These are phyloP conservation scores for Percina caprodes DNA, from an alignment of 2,113 vertebrate genomes.

Conservation along the genomic window DNA sequence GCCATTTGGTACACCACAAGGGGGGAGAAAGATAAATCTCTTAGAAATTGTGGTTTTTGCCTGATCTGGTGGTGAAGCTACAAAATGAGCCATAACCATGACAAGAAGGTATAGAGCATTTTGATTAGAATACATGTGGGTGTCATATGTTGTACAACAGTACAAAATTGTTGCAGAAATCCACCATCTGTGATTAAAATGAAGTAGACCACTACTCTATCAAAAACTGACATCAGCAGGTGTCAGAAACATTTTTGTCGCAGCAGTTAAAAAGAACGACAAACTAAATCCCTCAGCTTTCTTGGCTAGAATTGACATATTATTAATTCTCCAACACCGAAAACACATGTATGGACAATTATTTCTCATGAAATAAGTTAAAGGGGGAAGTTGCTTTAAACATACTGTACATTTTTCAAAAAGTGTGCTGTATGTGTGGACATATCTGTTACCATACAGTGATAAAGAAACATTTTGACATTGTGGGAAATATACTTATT, in stretches of 20 bases:
- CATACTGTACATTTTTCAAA: not conserved
- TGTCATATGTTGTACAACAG: constrained; percentile 10
- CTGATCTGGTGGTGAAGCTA: constrained; percentile 54
- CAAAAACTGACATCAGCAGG: constrained; percentile 35
- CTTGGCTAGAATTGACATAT: not conserved
- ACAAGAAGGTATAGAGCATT: constrained; percentile 44
- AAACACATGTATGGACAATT: constrained; percentile 20
- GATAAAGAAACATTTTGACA: not conserved
- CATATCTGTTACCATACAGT: not conserved
- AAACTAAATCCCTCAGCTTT: not conserved
- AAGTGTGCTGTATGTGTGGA: not conserved
- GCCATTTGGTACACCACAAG: constrained; percentile 70
- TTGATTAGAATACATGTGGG: constrained; percentile 41
- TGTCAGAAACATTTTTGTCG: constrained; percentile 7
- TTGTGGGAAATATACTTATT: no score
- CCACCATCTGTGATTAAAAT: not conserved
- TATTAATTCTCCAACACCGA: not conserved
- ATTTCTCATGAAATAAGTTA: constrained; percentile 3
- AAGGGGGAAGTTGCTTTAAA: not conserved
- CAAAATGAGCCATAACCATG: constrained; percentile 59
- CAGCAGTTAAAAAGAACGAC: not conserved
- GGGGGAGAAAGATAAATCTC: constrained; percentile 68
- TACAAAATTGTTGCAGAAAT: not conserved
- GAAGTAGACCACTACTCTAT: not conserved
- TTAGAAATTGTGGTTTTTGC: constrained; percentile 50